Evolutionary conservation across 2,888 invertebrate species (phyloP).

Genomic region (Eristalis tenax): DNA sequence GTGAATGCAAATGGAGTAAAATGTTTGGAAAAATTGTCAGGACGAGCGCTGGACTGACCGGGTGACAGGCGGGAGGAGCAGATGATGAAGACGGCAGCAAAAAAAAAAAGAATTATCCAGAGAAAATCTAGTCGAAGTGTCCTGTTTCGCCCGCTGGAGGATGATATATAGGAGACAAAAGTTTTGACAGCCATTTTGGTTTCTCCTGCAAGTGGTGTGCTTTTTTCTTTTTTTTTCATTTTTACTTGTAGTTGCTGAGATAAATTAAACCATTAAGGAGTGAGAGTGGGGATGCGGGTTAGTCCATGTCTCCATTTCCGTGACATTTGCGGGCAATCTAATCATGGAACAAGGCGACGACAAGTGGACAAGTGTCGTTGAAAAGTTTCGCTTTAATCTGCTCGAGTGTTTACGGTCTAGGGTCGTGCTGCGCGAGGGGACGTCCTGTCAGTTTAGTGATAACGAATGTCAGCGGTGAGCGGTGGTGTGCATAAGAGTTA

Average conservation of each 20-base stretch:
- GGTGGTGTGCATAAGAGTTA: not conserved
- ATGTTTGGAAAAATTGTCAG: conserved; percentile 45
- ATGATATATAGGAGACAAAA: conserved; percentile 68
- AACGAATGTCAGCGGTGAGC: not conserved
- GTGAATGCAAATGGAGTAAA: conserved; percentile 65
- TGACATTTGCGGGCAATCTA: conserved; percentile 49
- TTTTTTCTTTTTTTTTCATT: conserved; percentile 5
- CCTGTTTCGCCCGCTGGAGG: conserved; percentile 40
- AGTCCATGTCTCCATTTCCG: conserved; percentile 5
- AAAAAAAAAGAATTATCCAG: conserved; percentile 35
- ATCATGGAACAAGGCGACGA: conserved; percentile 43
- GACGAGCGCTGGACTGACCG: not conserved
- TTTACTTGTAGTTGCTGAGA: conserved; percentile 10
- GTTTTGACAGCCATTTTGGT: conserved; percentile 60
- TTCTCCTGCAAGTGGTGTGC: not conserved
- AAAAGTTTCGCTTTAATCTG: conserved; percentile 57
- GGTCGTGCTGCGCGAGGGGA: conserved; percentile 23
- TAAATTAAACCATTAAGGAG: conserved; percentile 65
- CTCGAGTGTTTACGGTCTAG: conserved; percentile 35
- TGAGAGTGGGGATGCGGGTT: conserved; percentile 5
- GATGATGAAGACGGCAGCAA: not conserved
- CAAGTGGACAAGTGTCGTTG: conserved; percentile 50
- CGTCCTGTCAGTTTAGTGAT: conserved; percentile 7
- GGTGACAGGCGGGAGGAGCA: not conserved
- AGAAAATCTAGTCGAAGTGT: conserved; percentile 57